phyloP scores from a whole-genome alignment of 2,797 vertebrate species.

The Molossus molossus region DNA sequence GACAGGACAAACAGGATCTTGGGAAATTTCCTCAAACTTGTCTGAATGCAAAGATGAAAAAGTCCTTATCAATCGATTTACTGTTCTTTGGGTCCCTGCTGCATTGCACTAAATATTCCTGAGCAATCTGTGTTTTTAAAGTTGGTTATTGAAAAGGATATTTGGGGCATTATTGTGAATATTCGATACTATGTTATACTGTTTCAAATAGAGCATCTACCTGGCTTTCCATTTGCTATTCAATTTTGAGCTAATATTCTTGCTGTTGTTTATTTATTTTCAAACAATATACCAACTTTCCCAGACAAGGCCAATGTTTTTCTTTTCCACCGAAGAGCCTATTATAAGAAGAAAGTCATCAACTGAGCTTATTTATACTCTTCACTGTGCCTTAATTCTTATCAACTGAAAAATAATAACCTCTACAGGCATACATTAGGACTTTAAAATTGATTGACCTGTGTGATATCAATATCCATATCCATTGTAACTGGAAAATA shows the following conservation, averaged over 20 bases:
- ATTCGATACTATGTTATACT: not conserved
- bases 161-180: not conserved
- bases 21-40: slow-evolving; percentile 22
- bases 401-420: not conserved
- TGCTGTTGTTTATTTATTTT: slow-evolving; percentile 53
- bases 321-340: not conserved
- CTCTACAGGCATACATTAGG: not conserved
- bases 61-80: not conserved
- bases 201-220: not conserved
- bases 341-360: not conserved
- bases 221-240: not conserved
- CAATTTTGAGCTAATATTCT: slow-evolving; percentile 19
- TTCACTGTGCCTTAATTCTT: slow-evolving; percentile 60
- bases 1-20: not conserved
- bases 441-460: not conserved
- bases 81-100: not conserved
- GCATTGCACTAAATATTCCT: not conserved
- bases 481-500: not conserved
- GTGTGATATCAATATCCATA: not conserved
- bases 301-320: not conserved
- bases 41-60: slow-evolving; percentile 24
- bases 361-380: not conserved
- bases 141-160: not conserved
- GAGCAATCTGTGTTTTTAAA: not conserved
- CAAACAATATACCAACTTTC: not conserved